Evolutionary conservation across 1,140 invertebrate species (phyloP).

Genomic region (Sinonovacula constricta): DNA sequence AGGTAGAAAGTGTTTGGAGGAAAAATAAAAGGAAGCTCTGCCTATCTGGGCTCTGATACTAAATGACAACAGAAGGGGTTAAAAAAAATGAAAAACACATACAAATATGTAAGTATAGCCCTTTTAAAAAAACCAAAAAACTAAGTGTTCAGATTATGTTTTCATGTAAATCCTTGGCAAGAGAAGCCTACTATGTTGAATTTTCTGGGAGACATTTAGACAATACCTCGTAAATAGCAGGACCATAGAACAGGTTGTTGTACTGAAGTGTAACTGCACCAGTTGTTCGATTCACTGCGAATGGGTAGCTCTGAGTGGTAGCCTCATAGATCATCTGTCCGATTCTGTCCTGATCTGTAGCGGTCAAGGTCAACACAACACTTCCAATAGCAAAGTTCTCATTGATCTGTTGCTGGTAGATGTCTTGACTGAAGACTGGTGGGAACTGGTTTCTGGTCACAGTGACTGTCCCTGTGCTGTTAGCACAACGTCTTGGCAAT

Average conservation of each 20-base stretch:
- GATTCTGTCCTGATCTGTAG: constrained; percentile 51
- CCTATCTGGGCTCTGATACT: too few relatives aligned
- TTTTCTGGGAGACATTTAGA: too few relatives aligned
- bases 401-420: constrained; percentile 41
- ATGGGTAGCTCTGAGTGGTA: constrained; percentile 41
- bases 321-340: constrained; percentile 56
- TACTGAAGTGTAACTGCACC: constrained; percentile 53
- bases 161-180: not conserved
- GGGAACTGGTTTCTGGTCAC: constrained; percentile 53
- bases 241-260: constrained; percentile 32
- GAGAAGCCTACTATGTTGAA: not conserved
- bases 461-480: constrained; percentile 37
- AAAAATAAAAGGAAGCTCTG: too few relatives aligned
- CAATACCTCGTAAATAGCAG: constrained; percentile 21
- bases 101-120: too few relatives aligned
- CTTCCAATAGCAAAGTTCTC: constrained; percentile 24
- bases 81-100: too few relatives aligned
- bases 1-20: too few relatives aligned
- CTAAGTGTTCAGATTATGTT: too few relatives aligned
- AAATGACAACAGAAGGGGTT: too few relatives aligned
- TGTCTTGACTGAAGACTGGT: constrained; percentile 53
- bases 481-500: constrained; percentile 52
- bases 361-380: constrained; percentile 35
- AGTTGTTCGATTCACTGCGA: constrained; percentile 49
- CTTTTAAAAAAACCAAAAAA: too few relatives aligned